Conservation (phyloP, 2,113 vertebrate species). For the Cephalopterus ornatus region DNA sequence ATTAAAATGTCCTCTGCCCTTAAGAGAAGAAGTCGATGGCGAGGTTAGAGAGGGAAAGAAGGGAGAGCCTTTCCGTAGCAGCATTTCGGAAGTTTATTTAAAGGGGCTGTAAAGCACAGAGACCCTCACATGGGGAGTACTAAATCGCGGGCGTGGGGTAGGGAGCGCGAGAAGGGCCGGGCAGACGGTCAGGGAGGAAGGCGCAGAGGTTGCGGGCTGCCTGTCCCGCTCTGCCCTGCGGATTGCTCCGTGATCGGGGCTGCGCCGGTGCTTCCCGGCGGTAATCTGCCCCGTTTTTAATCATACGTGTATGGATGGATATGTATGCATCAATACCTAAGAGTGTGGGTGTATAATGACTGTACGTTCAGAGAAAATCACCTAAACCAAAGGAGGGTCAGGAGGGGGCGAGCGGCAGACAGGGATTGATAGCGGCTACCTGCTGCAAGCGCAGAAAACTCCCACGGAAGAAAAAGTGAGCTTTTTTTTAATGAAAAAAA, state of each 20-base stretch:
- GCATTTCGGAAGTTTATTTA: conserved; percentile 36
- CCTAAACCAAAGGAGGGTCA: neutral
- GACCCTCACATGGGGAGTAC: neutral
- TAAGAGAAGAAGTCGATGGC: neutral
- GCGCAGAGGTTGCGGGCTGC: neutral
- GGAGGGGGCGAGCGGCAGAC: conserved; percentile 43
- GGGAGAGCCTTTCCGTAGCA: neutral
- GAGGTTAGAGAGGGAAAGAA: neutral
- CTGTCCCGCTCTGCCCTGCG: neutral
- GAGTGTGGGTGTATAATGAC: neutral
- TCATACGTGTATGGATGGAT: neutral
- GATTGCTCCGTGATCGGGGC: neutral
- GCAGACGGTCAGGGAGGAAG: neutral
- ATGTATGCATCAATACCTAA: neutral
- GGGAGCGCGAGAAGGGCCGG: neutral
- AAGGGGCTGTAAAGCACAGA: neutral
- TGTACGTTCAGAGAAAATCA: neutral
- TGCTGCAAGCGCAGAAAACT: neutral
- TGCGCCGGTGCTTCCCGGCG: neutral
- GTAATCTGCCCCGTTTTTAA: neutral
- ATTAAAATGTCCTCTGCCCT: conserved; percentile 38
- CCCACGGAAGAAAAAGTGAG: neutral
- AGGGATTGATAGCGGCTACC: neutral
- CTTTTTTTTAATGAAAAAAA: neutral
- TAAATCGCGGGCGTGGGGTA: neutral